Conservation (phyloP, 1,140 invertebrate genomes). For the Aradophagus sp. region DNA sequence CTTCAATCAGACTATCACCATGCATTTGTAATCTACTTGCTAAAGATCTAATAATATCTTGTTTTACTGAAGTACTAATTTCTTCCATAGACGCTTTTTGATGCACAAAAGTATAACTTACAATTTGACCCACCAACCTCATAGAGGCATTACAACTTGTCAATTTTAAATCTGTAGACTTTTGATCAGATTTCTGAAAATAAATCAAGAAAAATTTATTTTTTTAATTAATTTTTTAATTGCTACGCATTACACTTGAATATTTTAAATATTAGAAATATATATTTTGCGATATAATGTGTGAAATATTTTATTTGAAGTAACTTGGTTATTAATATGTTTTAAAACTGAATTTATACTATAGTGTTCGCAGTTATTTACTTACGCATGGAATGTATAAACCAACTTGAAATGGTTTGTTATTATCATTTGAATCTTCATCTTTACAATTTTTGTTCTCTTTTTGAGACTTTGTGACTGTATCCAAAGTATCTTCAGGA, state of each 20-base stretch:
- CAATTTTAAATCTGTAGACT: slow-evolving; percentile 65
- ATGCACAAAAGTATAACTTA: slow-evolving; percentile 82
- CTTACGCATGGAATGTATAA: slow-evolving; percentile 82
- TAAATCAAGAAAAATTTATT: too few species aligned
- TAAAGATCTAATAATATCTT: slow-evolving; percentile 86
- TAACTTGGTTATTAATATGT: too few species aligned
- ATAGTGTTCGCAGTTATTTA: too few species aligned
- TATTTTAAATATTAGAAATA: slow-evolving; percentile 19
- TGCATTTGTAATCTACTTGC: slow-evolving; percentile 87
- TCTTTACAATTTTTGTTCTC: slow-evolving; percentile 68
- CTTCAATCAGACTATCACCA: slow-evolving; percentile 88
- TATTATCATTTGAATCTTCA: slow-evolving; percentile 66
- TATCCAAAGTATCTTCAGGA: slow-evolving; percentile 75
- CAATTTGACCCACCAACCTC: slow-evolving; percentile 79
- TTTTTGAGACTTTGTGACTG: slow-evolving; percentile 77
- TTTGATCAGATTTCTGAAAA: slow-evolving; percentile 61
- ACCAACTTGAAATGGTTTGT: slow-evolving; percentile 72
- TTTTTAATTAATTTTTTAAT: too few species aligned
- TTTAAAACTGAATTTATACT: too few species aligned
- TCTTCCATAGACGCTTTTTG: slow-evolving; percentile 81
- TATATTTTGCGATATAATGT: too few species aligned
- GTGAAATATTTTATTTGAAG: too few species aligned
- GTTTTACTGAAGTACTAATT: slow-evolving; percentile 80
- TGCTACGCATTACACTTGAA: slow-evolving; percentile 11
- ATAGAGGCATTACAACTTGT: slow-evolving; percentile 73